phyloP scores from a whole-genome alignment of 2,888 invertebrate genomes.

The Asteroscopus sphinx region DNA sequence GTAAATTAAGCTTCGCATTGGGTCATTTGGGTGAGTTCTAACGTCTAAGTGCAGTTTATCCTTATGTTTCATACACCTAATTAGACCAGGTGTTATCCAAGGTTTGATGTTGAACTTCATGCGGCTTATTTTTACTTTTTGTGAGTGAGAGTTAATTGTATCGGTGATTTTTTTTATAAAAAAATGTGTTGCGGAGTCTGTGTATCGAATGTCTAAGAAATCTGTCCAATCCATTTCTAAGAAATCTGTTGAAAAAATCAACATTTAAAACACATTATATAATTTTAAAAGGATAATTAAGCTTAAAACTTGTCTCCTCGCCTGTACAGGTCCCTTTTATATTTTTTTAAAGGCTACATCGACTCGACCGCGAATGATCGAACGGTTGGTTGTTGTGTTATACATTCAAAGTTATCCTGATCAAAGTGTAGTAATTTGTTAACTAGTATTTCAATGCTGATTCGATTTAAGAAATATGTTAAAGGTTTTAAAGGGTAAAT shows the following conservation, averaged over 20 bases:
- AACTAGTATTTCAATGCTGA: conserved; percentile 63
- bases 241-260: conserved; percentile 10
- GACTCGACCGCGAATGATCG: conserved; percentile 81
- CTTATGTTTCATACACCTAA: too few relatives aligned
- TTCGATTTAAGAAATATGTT: conserved; percentile 35
- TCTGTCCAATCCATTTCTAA: background rate
- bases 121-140: too few relatives aligned
- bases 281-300: conserved; percentile 34
- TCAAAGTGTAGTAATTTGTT: conserved; percentile 84
- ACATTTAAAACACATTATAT: conserved; percentile 15
- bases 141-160: too few relatives aligned
- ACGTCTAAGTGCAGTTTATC: too few relatives aligned
- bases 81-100: too few relatives aligned
- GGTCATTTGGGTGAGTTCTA: too few relatives aligned
- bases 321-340: conserved; percentile 81
- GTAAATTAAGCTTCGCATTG: too few relatives aligned
- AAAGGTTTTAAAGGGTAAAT: background rate
- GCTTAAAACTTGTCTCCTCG: conserved; percentile 61
- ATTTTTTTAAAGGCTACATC: conserved; percentile 80
- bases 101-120: too few relatives aligned
- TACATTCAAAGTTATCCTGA: conserved; percentile 82
- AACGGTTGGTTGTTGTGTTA: conserved; percentile 79
- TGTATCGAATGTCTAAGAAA: too few relatives aligned
- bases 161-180: too few relatives aligned
- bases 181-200: too few relatives aligned